Evolutionary conservation across 2,113 vertebrate species (phyloP).

Genomic region (Brienomyrus brachyistius): DNA sequence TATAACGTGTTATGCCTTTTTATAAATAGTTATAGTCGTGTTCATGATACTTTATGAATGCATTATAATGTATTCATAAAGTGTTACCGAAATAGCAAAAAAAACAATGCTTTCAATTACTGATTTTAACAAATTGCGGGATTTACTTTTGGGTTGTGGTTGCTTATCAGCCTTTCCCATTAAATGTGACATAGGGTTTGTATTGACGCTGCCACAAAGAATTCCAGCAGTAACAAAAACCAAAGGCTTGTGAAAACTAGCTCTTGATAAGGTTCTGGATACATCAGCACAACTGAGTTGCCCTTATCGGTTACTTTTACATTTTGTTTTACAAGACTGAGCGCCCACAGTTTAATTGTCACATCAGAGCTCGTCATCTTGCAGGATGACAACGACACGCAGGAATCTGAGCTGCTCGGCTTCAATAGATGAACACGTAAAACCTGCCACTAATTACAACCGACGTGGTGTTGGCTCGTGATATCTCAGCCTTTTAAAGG

Average conservation of each 20-base stretch:
- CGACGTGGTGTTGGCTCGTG: conserved; percentile 42
- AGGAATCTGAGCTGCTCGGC: conserved; percentile 13
- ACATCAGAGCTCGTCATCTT: conserved; percentile 33
- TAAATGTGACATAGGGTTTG: neutral
- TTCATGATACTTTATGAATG: too few species aligned
- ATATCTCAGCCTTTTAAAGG: conserved; percentile 37
- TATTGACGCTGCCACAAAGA: neutral
- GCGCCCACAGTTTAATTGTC: conserved; percentile 30
- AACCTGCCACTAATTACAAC: conserved; percentile 58
- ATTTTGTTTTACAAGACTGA: conserved; percentile 22
- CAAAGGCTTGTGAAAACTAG: neutral
- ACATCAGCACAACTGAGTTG: neutral
- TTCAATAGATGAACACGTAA: conserved; percentile 41
- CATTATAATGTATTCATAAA: neutral
- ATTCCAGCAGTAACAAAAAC: neutral
- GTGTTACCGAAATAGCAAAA: neutral
- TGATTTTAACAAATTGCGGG: neutral
- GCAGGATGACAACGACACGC: conserved; percentile 18
- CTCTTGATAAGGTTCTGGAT: neutral
- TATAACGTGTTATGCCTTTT: too few species aligned
- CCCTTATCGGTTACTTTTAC: neutral
- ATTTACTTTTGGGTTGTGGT: neutral
- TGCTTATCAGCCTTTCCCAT: neutral
- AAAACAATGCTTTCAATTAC: neutral
- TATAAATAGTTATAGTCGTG: too few species aligned